phyloP scores from a whole-genome alignment of 2,797 vertebrate species.

The Lagocephalus sceleratus region DNA sequence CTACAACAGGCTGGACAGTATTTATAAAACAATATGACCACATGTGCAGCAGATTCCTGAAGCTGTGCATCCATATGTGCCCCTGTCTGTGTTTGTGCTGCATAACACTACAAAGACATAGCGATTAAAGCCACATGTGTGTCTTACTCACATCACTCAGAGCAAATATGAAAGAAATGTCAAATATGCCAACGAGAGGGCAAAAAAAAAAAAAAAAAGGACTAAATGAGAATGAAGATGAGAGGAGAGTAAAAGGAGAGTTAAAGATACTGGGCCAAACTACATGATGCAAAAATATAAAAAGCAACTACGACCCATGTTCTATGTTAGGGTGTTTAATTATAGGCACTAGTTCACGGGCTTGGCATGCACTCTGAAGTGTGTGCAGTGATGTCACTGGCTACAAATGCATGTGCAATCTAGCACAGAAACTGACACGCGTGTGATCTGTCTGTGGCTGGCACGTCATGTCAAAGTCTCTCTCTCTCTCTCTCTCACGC shows the following conservation, averaged over 20 bases:
- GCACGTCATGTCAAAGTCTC: constrained; percentile 4
- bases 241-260: background rate
- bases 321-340: constrained; percentile 5
- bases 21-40: constrained; percentile 53
- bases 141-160: constrained; percentile 55
- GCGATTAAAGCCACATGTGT: constrained; percentile 66
- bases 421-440: constrained; percentile 27
- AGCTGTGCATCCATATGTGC: constrained; percentile 32
- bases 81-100: constrained; percentile 35
- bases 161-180: constrained; percentile 66
- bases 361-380: constrained; percentile 5
- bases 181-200: constrained; percentile 53
- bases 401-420: constrained; percentile 25
- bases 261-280: background rate
- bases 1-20: constrained; percentile 42
- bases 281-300: background rate
- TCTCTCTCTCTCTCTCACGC: too few relatives aligned
- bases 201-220: constrained; percentile 18
- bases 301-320: constrained; percentile 6
- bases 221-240: background rate
- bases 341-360: constrained; percentile 21
- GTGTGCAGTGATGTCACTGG: constrained; percentile 40
- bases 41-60: constrained; percentile 46
- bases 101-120: constrained; percentile 55
- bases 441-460: constrained; percentile 18